Evolutionary conservation across 2,797 vertebrate genomes (phyloP).

Genomic region (Arctocebus calabarensis): DNA sequence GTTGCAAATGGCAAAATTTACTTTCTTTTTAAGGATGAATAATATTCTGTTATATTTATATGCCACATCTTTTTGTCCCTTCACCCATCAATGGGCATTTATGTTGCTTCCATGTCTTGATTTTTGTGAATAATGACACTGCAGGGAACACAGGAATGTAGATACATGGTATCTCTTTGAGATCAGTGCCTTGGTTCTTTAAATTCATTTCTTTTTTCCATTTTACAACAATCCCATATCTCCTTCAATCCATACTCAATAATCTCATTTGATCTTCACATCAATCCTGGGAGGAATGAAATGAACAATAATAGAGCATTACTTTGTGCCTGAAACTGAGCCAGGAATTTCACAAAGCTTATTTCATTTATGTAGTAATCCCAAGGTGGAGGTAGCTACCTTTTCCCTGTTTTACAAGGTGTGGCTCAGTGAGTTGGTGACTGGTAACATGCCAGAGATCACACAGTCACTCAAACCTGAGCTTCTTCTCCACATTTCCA

Average conservation of each 20-base stretch:
- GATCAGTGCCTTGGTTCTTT: neutral
- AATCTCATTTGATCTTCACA: conserved; percentile 3
- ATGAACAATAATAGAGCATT: neutral
- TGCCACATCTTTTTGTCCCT: neutral
- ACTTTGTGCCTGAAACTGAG: conserved; percentile 32
- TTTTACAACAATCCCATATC: neutral
- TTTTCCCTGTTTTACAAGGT: conserved; percentile 54
- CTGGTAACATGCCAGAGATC: neutral
- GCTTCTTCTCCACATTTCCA: neutral
- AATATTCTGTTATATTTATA: neutral
- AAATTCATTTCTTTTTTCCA: neutral
- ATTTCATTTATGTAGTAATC: conserved; percentile 35
- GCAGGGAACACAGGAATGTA: neutral
- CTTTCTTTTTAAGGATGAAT: neutral
- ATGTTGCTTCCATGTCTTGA: neutral
- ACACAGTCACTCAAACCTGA: neutral
- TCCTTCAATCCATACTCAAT: neutral
- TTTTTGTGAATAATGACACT: neutral
- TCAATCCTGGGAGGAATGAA: conserved; percentile 14
- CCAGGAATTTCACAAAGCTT: conserved; percentile 11
- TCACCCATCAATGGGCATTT: neutral
- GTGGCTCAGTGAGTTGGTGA: conserved; percentile 14
- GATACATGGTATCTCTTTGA: neutral
- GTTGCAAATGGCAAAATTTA: neutral
- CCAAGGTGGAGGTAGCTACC: neutral